These are phyloP conservation scores for Ailurus styani DNA, from an alignment of 2,113 vertebrate genomes.

Conservation along the genomic window DNA sequence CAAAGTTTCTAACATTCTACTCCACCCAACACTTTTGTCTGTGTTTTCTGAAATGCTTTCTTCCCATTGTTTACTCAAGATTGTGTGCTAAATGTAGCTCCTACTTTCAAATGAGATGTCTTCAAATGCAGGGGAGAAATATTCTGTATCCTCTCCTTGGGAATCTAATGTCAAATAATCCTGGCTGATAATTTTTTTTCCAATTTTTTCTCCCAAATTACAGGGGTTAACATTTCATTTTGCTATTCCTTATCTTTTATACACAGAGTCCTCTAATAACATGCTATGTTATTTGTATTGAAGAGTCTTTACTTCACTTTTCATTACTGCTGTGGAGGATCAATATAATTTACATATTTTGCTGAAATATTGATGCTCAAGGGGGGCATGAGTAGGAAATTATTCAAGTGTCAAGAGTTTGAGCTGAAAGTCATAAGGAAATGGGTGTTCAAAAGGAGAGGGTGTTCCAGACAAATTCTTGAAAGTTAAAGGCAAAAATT, in stretches of 20 bases:
- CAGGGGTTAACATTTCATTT: neutral
- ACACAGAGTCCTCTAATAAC: neutral
- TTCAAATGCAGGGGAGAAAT: neutral
- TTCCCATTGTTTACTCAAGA: neutral
- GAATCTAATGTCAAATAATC: neutral
- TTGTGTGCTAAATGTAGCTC: neutral
- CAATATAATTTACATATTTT: neutral
- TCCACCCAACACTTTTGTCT: neutral
- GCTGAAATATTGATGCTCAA: neutral
- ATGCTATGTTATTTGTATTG: neutral
- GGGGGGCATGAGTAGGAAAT: neutral
- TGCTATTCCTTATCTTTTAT: neutral
- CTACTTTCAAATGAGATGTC: neutral
- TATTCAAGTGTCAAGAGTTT: neutral
- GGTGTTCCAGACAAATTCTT: neutral
- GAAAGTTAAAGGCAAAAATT: neutral
- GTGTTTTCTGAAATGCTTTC: neutral
- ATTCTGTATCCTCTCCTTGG: neutral
- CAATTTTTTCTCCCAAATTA: neutral
- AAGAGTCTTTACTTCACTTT: neutral
- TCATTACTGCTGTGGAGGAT: neutral
- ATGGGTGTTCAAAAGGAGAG: neutral
- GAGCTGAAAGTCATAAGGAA: neutral
- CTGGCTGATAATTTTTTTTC: neutral
- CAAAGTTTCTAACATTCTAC: neutral